Conservation (phyloP, 2,797 vertebrate species). For the Rhabdomys pumilio region DNA sequence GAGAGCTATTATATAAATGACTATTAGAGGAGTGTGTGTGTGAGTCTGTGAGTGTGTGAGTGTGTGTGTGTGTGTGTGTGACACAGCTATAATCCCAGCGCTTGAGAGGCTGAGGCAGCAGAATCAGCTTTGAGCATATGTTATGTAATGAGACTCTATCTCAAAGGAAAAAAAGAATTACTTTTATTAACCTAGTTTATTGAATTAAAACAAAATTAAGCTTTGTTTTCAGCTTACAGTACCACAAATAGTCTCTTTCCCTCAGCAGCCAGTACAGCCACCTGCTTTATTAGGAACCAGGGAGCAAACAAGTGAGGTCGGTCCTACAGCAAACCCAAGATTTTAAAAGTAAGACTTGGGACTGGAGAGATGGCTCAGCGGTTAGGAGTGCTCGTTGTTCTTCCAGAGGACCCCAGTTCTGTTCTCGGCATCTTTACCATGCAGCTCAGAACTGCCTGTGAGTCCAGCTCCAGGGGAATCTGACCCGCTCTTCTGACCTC, state of each 20-base stretch:
- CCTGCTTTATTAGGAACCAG: slow-evolving; percentile 50
- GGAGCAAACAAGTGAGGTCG: not conserved
- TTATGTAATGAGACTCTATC: not conserved
- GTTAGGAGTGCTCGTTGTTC: not conserved
- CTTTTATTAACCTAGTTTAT: slow-evolving; percentile 51
- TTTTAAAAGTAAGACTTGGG: slow-evolving; percentile 9
- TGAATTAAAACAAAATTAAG: slow-evolving; percentile 21
- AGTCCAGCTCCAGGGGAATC: not conserved
- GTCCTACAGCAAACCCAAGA: slow-evolving; percentile 37
- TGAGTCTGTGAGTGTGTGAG: not conserved
- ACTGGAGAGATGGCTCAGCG: not conserved
- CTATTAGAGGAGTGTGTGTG: not conserved
- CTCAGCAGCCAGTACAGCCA: slow-evolving; percentile 15
- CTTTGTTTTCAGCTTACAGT: slow-evolving; percentile 44
- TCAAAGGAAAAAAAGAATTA: not conserved
- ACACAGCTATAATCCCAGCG: not conserved
- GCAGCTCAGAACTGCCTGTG: not conserved
- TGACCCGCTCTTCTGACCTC: not conserved
- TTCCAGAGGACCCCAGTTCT: not conserved
- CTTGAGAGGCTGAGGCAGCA: not conserved
- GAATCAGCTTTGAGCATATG: not conserved
- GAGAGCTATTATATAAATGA: slow-evolving; percentile 40
- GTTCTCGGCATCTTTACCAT: not conserved
- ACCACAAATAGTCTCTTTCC: slow-evolving; percentile 26
- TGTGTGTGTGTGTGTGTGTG: no score